Percentiles rank a stretch among this genome's conserved stretches.
Evolutionary conservation across 2,113 vertebrate species (phyloP).

Genomic region (Rhinolophus sinicus): DNA sequence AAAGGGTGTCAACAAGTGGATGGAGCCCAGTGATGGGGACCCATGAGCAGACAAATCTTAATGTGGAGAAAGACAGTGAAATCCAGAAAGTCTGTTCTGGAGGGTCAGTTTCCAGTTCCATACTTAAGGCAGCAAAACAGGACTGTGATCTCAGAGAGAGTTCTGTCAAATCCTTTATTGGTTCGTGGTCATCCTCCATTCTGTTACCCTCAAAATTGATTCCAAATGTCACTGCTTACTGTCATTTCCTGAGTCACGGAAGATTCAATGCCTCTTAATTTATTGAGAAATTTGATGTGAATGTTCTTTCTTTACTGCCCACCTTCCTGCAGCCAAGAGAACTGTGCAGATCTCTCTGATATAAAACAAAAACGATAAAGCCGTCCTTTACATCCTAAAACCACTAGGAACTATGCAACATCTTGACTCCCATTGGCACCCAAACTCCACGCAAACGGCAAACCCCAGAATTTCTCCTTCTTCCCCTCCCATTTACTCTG

Average conservation of each 20-base stretch:
- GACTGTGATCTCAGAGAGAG: background rate
- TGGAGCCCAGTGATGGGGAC: no score
- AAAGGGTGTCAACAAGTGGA: accelerated
- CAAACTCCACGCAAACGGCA: background rate
- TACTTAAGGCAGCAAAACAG: background rate
- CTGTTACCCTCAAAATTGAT: background rate
- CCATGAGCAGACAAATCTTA: background rate
- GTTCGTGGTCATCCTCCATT: background rate
- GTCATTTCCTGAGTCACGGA: background rate
- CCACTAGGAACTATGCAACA: background rate
- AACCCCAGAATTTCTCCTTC: background rate
- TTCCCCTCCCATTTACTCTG: background rate
- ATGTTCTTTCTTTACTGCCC: background rate
- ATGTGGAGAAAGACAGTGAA: background rate
- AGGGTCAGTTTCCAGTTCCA: background rate
- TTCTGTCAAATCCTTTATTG: background rate
- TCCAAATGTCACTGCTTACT: background rate
- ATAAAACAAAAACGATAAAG: background rate
- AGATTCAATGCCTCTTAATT: background rate
- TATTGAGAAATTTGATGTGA: background rate
- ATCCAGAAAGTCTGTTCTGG: background rate
- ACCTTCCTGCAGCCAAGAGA: background rate
- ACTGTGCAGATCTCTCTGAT: background rate
- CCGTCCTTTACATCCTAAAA: background rate
- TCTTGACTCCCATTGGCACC: background rate